Evolutionary conservation across 2,888 invertebrate genomes (phyloP).

Genomic region (Gymnoscelis rufifasciata): DNA sequence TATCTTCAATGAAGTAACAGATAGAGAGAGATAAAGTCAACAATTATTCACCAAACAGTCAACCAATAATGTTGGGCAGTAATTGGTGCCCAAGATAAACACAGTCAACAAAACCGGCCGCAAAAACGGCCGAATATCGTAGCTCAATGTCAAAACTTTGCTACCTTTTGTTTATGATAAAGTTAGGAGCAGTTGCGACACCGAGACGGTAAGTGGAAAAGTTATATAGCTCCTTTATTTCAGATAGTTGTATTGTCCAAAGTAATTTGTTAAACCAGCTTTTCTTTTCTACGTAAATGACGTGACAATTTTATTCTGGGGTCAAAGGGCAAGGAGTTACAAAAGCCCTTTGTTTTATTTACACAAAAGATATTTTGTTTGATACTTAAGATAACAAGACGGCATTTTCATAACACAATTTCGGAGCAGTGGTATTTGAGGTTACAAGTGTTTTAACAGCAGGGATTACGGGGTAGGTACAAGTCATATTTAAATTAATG

Average conservation of each 20-base stretch:
- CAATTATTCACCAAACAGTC: no score
- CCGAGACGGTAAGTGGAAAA: conserved; percentile 48
- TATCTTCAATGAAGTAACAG: no score
- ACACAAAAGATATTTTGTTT: conserved; percentile 12
- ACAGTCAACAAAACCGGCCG: conserved; percentile 30
- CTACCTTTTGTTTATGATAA: conserved; percentile 53
- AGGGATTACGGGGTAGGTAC: background rate
- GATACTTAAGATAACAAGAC: conserved; percentile 13
- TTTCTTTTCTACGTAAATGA: conserved; percentile 19
- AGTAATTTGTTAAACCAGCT: conserved; percentile 41
- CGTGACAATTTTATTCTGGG: conserved; percentile 23
- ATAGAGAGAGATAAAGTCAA: no score
- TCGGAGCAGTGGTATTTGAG: background rate
- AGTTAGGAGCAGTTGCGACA: conserved; percentile 48
- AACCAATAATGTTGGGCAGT: background rate
- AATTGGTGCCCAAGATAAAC: conserved; percentile 29
- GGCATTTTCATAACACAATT: conserved; percentile 8
- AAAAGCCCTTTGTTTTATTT: conserved; percentile 19
- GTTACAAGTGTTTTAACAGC: background rate
- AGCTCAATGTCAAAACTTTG: conserved; percentile 46
- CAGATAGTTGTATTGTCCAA: conserved; percentile 36
- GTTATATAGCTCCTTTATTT: conserved; percentile 44
- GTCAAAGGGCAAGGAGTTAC: conserved; percentile 10
- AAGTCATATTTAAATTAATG: background rate
- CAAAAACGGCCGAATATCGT: conserved; percentile 40